A percentile compares a stretch with the other conserved stretches of the same genome.
Evolutionary conservation across 2,797 vertebrate species (phyloP).

Genomic region (Ambastaia sidthimunki): DNA sequence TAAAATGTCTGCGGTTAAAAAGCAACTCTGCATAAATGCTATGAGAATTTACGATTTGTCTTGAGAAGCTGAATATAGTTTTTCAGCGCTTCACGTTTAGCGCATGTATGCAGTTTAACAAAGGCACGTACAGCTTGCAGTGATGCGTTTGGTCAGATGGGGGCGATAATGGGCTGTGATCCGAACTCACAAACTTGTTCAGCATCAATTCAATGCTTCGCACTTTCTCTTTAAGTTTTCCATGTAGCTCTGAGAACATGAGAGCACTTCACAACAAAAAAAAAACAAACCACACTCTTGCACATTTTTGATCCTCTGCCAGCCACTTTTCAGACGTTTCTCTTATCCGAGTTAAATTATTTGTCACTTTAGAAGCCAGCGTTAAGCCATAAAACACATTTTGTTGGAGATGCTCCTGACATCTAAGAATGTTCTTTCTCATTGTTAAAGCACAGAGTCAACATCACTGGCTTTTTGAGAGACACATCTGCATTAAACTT

Average conservation of each 20-base stretch:
- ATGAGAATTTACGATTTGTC: constrained; percentile 9
- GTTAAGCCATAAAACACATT: constrained; percentile 66
- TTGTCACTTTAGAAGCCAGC: constrained; percentile 72
- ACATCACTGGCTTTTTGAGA: not conserved
- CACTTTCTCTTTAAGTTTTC: constrained; percentile 68
- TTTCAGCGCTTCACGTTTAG: not conserved
- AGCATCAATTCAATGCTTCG: constrained; percentile 9
- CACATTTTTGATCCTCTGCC: constrained; percentile 75
- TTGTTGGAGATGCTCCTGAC: constrained; percentile 34
- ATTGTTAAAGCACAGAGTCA: constrained; percentile 56
- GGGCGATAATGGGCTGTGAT: constrained; percentile 42
- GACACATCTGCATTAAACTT: not conserved
- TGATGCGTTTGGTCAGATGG: constrained; percentile 13
- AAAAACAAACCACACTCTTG: constrained; percentile 65
- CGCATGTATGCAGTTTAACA: not conserved
- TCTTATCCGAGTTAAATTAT: constrained; percentile 68
- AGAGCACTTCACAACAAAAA: constrained; percentile 59
- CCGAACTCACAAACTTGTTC: not conserved
- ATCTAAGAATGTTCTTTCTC: constrained; percentile 26
- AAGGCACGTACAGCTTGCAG: constrained; percentile 6
- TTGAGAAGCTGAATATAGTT: constrained; percentile 35
- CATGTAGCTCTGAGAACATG: constrained; percentile 67
- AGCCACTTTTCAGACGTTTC: constrained; percentile 70
- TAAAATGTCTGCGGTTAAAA: constrained; percentile 35
- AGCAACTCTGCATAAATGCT: constrained; percentile 9